Percentiles rank a stretch among this genome's conserved stretches.
phyloP scores from a whole-genome alignment of 2,797 vertebrate species.

The Syndactyla subalaris region DNA sequence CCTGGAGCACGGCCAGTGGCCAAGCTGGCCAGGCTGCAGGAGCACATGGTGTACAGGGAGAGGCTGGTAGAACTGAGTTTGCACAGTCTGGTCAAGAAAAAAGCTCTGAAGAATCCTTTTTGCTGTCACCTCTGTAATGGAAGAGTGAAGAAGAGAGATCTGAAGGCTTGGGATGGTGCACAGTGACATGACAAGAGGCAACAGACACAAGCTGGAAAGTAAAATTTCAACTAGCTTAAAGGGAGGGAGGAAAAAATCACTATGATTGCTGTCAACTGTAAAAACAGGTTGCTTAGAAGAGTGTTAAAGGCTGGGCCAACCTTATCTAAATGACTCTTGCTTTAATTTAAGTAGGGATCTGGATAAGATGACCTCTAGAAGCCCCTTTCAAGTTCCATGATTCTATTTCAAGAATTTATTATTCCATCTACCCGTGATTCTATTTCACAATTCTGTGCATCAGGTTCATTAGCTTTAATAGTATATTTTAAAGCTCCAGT shows the following conservation, averaged over 20 bases:
- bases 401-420: not conserved
- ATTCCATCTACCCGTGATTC: not conserved
- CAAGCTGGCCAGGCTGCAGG: not conserved
- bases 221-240: not conserved
- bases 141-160: not conserved
- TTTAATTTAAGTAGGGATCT: not conserved
- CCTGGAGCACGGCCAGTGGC: not conserved
- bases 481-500: not conserved
- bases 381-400: not conserved
- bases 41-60: fast-evolving
- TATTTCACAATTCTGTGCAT: not conserved
- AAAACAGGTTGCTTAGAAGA: not conserved
- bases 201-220: not conserved
- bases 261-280: not conserved
- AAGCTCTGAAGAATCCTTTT: not conserved
- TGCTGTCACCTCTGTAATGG: not conserved
- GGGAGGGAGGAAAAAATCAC: not conserved
- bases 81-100: not conserved
- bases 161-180: not conserved
- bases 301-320: not conserved
- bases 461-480: not conserved
- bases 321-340: not conserved
- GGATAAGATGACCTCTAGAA: not conserved
- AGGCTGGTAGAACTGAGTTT: not conserved
- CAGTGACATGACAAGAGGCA: not conserved